A percentile compares a stretch with the other conserved stretches of the same genome.
phyloP scores from a whole-genome alignment of 2,888 invertebrate species.

The Melieria picta region DNA sequence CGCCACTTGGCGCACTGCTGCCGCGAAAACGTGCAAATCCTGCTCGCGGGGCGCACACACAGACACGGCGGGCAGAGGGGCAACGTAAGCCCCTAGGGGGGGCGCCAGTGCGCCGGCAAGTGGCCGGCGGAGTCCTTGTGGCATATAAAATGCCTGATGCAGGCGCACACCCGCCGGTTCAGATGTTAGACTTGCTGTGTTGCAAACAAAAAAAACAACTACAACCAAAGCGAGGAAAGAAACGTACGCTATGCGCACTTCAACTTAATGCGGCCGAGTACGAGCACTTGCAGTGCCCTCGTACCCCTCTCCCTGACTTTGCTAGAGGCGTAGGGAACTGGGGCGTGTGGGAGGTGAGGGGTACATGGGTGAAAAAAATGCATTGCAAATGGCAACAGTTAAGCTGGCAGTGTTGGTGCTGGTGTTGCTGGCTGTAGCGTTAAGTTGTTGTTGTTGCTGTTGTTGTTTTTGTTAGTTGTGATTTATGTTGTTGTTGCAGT shows the following conservation, averaged over 20 bases:
- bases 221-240: not conserved
- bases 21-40: constrained; percentile 11
- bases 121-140: not conserved
- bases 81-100: no score
- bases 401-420: not conserved
- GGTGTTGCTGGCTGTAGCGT: no score
- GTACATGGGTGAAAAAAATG: not conserved
- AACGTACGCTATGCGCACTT: not conserved
- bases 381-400: constrained; percentile 16
- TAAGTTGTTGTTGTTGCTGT: not conserved
- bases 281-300: no score
- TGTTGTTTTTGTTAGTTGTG: not conserved
- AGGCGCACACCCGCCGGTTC: no score
- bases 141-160: not conserved
- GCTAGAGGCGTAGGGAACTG: no score
- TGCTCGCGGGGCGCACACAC: not conserved
- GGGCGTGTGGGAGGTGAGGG: no score
- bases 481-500: not conserved
- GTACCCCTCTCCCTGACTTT: no score
- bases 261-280: no score
- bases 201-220: not conserved
- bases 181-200: no score
- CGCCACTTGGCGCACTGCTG: not conserved
- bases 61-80: no score
- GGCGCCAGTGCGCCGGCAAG: not conserved